Base-by-base conservation (phyloP, 2,113 vertebrate genomes). In the Cygnus buccinator region DNA sequence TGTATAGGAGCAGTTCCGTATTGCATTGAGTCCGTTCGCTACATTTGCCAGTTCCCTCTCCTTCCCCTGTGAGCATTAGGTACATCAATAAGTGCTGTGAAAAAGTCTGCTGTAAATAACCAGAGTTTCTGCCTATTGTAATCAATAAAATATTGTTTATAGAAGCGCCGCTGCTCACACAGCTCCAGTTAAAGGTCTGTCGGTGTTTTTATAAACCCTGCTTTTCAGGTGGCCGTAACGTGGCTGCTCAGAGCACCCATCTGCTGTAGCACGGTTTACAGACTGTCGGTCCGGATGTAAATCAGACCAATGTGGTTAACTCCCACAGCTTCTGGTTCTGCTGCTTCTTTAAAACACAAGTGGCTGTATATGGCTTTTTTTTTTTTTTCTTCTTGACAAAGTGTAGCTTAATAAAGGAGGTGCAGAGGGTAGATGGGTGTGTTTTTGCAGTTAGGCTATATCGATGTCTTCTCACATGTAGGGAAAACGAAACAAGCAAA, bases 91-190 rank as follows among this genome's bases (percentile, higher is more conserved):
- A 87, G 50, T 1, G 19, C 87, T 1, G 10, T 14, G 75, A 9
- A 74, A 87, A 73, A 33, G 18, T 35, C 82, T 66, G 84, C 12
- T 94, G 95, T 95, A 93, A 94, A 93, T 83, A 95, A 85, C 37
- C 3, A 3, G 74, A 73, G 50, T 77, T 91, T 74, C 93, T 93
- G 78, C 87, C 93, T 25, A 74, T 90, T 88, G 62, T 43, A 23
- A 94, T 94, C 95, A 23, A 96, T 96, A 91, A 90, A 88, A 74
- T 91, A 74, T 77, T 80, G 87, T 96, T 91, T 91, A 76, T 74
- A 28, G 94, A 55, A 93, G 55, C 67, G 16, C 78, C 3, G 2
- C 1, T 28, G 91, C 90, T 90, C 81, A 11, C 67, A 9, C 50
- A 50, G 93, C 95, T 85, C 91, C 41, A 5, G 26, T 11, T 41